Base-by-base conservation (phyloP, 2,113 vertebrate genomes). In the Verasper variegatus region DNA sequence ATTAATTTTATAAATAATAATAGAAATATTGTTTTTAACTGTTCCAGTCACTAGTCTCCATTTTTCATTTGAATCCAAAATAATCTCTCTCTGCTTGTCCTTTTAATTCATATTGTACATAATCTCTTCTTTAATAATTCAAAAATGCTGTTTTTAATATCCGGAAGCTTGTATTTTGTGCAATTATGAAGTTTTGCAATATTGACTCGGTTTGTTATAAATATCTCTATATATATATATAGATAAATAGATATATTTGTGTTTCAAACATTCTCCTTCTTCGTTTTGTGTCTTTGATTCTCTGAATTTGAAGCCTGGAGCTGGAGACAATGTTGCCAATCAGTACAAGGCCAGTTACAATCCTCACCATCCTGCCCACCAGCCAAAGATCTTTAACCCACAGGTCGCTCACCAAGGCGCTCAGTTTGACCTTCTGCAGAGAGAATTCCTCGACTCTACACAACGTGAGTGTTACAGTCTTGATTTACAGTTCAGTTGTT, bases 261-360 rank as follows among this genome's bases (percentile, higher is more conserved):
- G 49, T 27, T 40, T 66, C 5, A 76, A 64, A 60, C 12, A 21
- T 66, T 6, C 11, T 12, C 1, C 24, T 2, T 74, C 57, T 67
- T 20, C 68, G 4, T 84, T 12, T 85, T 66, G 51, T 71, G 17
- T 9, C 76, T 67, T 61, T 72, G 15, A 20, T 71, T 60, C 37
- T 21, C 79, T 93, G 14, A 94, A 94, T 78, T 81, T 91, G 75
- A 65, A 92, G 31, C 77, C 94, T n/a, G 73, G 79, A 81, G 88
- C 82, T 18, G 80, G 26, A 20, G 86, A 91, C 37, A 91, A 91
- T 21, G 75, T 63, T 2, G 51, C 81, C 37, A 94, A 95, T 64
- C 79, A 91, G n/a, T 95, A 94, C 80, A 96, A 95, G 93, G 95
- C 95, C 65, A 93, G 68, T 26, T 99, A 96, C 70, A 96, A 95